Evolutionary conservation across 2,888 invertebrate genomes (phyloP).

Genomic region (Pilophorus perplexus): DNA sequence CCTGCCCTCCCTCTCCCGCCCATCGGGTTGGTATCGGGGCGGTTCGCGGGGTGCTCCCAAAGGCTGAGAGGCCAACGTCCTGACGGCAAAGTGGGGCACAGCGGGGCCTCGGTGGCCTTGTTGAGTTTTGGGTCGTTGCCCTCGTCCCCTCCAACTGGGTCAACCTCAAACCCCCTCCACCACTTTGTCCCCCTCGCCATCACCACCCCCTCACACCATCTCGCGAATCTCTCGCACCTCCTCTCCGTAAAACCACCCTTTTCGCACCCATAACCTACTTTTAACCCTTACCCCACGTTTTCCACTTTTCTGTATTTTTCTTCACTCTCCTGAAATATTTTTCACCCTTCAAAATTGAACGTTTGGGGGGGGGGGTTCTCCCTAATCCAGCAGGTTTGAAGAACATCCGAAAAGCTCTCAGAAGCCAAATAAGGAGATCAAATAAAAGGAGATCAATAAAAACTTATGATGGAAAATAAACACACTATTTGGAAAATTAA

Average conservation of each 20-base stretch:
- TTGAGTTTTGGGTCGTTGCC: conserved; percentile 28
- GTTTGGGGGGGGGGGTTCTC: too few species aligned
- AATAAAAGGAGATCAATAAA: too few species aligned
- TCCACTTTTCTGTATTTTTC: background rate
- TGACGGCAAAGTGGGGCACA: conserved; percentile 36
- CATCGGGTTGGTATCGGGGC: background rate
- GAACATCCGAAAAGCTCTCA: too few species aligned
- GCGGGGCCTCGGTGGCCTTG: conserved; percentile 39
- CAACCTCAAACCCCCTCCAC: conserved; percentile 12
- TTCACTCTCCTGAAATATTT: background rate
- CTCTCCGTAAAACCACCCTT: background rate
- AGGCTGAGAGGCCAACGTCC: conserved; percentile 38
- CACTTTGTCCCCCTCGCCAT: background rate
- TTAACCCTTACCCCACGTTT: too few species aligned
- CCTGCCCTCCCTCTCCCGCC: too few species aligned
- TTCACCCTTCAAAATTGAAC: too few species aligned
- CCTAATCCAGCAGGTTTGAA: too few species aligned
- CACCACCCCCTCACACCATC: background rate
- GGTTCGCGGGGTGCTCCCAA: background rate
- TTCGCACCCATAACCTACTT: background rate
- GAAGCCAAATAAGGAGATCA: too few species aligned
- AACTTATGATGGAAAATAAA: too few species aligned
- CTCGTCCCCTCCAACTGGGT: conserved; percentile 29
- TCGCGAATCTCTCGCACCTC: background rate
- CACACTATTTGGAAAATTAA: too few species aligned